phyloP scores from a whole-genome alignment of 2,113 vertebrate genomes.

The Urocynchramus pylzowi region DNA sequence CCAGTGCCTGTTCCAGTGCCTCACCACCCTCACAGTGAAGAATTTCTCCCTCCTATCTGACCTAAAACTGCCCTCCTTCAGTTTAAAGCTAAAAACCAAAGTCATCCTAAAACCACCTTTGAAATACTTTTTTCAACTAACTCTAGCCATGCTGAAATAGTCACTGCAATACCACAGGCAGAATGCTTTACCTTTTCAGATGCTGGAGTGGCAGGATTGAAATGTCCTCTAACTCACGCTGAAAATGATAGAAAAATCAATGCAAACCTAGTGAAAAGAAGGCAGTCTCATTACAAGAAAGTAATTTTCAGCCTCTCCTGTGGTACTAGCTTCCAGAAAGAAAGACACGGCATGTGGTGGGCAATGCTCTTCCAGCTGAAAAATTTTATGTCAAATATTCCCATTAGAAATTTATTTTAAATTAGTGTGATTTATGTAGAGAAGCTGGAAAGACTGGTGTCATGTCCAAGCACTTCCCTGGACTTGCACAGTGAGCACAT shows the following conservation, averaged over 20 bases:
- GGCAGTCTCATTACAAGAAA: not conserved
- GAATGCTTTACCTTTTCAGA: not conserved
- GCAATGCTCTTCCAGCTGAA: not conserved
- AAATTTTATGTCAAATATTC: not conserved
- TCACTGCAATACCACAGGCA: not conserved
- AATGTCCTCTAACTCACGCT: not conserved
- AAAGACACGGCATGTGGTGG: not conserved
- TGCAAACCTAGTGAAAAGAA: not conserved
- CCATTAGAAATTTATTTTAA: not conserved
- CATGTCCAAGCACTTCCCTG: not conserved
- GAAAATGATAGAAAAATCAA: slow-evolving; percentile 46
- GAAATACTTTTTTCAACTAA: not conserved
- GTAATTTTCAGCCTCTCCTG: not conserved
- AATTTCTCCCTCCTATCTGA: not conserved
- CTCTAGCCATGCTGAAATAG: not conserved
- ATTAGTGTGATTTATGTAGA: not conserved
- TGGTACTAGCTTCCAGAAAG: not conserved
- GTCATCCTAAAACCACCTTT: not conserved
- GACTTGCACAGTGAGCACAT: not conserved
- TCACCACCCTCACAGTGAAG: not conserved
- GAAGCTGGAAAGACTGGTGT: not conserved
- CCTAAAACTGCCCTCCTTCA: not conserved
- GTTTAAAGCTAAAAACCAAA: not conserved
- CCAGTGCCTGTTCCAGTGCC: not conserved
- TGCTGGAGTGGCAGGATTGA: not conserved